Conservation (phyloP, 2,797 vertebrate species). For the Loris lydekkerianus region DNA sequence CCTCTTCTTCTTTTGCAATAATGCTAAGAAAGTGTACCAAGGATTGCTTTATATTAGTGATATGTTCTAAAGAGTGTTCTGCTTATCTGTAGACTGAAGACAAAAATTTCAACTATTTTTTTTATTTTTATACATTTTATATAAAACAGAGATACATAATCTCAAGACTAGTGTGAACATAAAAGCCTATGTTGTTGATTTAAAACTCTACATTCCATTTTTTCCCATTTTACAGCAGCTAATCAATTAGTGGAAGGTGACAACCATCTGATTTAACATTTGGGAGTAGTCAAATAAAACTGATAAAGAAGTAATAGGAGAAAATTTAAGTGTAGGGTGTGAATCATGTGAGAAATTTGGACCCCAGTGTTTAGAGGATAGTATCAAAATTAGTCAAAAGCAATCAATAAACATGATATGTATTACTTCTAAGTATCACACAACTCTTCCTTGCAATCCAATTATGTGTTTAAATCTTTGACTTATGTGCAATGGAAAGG, state of each 20-base stretch:
- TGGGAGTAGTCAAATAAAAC: slow-evolving; percentile 20
- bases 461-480: not conserved
- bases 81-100: not conserved
- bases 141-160: slow-evolving; percentile 15
- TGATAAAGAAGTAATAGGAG: not conserved
- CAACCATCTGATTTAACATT: not conserved
- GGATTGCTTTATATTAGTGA: slow-evolving; percentile 18
- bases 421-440: not conserved
- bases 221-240: not conserved
- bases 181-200: not conserved
- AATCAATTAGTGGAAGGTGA: not conserved
- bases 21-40: not conserved
- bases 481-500: not conserved
- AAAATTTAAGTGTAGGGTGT: not conserved
- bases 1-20: not conserved
- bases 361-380: not conserved
- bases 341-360: not conserved
- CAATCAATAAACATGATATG: not conserved
- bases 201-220: not conserved
- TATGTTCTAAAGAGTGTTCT: slow-evolving; percentile 30
- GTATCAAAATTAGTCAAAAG: not conserved
- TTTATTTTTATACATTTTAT: slow-evolving; percentile 2
- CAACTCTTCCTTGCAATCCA: not conserved
- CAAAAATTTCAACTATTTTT: not conserved
- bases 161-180: not conserved